These are phyloP conservation scores for Noctua fimbriata DNA, from an alignment of 2,888 invertebrate genomes.

Conservation along the genomic window DNA sequence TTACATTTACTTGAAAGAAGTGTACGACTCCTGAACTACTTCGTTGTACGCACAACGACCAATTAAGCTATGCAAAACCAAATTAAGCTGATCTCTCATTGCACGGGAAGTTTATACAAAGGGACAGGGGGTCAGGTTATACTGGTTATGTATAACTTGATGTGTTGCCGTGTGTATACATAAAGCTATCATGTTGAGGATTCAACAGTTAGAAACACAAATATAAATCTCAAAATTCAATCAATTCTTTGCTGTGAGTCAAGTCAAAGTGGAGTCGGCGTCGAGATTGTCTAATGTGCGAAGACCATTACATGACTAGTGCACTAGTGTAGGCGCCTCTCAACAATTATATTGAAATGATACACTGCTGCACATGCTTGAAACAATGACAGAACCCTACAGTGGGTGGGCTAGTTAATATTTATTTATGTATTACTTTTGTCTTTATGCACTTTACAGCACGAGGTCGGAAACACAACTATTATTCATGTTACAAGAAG, in stretches of 20 bases:
- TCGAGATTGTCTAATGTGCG: not conserved
- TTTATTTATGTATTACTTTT: constrained; percentile 80
- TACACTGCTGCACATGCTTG: constrained; percentile 76
- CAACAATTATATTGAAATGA: constrained; percentile 84
- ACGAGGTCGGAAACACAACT: constrained; percentile 55
- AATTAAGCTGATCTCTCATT: too few species aligned
- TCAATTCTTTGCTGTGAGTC: not conserved
- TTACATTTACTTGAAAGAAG: not conserved
- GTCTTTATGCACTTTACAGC: constrained; percentile 74
- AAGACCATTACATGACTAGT: constrained; percentile 58
- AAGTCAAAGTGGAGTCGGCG: not conserved
- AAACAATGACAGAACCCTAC: constrained; percentile 84
- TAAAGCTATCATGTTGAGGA: not conserved
- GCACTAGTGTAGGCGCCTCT: constrained; percentile 84
- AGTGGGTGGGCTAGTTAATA: constrained; percentile 83
- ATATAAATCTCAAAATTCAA: not conserved
- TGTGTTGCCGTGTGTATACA: too few species aligned
- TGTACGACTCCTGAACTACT: not conserved
- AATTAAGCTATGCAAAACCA: too few species aligned
- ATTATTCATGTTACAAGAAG: constrained; percentile 43
- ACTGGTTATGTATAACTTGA: too few species aligned
- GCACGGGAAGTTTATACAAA: too few species aligned
- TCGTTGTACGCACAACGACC: too few species aligned
- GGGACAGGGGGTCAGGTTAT: too few species aligned
- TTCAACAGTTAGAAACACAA: too few species aligned